Evolutionary conservation across 92 coral and sea anemone species (phyloP), one percentile per base, ranked within the genome.

Genomic region (Bergia sp.): DNA sequence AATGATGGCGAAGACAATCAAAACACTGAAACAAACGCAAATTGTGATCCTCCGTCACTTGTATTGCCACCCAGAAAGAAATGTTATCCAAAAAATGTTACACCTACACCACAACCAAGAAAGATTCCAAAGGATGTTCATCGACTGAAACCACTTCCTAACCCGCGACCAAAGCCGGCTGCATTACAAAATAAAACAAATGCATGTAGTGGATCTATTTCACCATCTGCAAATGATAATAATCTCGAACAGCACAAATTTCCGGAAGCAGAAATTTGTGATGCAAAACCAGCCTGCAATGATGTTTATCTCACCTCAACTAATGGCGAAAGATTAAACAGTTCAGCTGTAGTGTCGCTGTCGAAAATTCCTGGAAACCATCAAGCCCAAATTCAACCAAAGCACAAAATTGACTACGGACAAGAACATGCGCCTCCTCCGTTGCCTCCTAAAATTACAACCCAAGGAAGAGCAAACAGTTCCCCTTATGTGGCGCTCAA

Each of bases 111-210:
- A 12, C 49, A 23, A 69, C 87, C 87, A 0, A 65, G 87, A 37
- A 84, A 69, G 67, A 15, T 43, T 20, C 49, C 0, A 3, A 66
- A 75, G 65, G 79, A 65, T 16, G 86, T 66, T 77, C 86, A 40
- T 39, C 79, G 87, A 72, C 7, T 69, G 15, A 84, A 69, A 71
- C 87, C 87, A 36, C 41, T 84, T 84, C 87, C 87, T 84, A 79
- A 79, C 13, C 87, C 87, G 23, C 79, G 87, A 84, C n/a, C 42
- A 71, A 69, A 69, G 67, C 66, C 79, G 3, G 64, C 69, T 50
- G 45, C 23, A 36, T 10, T 74, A 69, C 5, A 83, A 45, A 67
- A 67, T 3, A 45, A 67, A 29, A 11, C 42, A 29, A 50, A 43
- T 4, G 15, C 15, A 45, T 13, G 43, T 18, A 29, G 53, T 39